Conservation (phyloP, 1,140 invertebrate species). For the Calycopis cecrops region DNA sequence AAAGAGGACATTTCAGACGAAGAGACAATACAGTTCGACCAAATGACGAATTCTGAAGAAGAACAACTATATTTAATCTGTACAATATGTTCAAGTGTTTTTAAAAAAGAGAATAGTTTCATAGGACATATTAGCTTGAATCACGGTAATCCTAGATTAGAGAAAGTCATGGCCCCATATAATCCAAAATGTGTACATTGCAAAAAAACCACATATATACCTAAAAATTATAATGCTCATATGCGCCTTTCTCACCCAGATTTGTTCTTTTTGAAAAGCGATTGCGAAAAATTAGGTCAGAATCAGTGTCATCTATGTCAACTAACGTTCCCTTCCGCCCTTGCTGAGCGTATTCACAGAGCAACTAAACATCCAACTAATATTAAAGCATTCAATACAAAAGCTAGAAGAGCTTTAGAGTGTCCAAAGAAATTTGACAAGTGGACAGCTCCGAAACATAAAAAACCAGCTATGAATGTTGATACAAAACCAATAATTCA, state of each 20-base stretch:
- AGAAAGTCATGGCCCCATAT: background rate
- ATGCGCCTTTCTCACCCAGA: constrained; percentile 3
- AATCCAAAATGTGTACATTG: background rate
- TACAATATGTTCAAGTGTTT: background rate
- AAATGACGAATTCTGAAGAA: no score
- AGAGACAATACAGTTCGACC: no score
- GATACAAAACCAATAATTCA: no score
- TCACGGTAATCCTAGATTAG: background rate
- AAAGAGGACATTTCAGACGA: constrained; percentile 9
- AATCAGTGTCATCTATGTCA: constrained; percentile 18
- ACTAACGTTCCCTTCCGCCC: constrained; percentile 19
- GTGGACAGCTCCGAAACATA: no score
- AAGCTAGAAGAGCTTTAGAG: background rate
- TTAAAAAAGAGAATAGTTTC: background rate
- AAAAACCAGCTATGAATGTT: no score
- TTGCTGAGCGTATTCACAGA: constrained; percentile 20
- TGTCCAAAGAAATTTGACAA: no score
- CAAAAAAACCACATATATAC: background rate
- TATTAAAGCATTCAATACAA: background rate
- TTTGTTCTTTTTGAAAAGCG: background rate
- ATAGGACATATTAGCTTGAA: background rate
- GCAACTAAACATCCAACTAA: constrained; percentile 15
- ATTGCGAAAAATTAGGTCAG: constrained; percentile 2
- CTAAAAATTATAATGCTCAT: constrained; percentile 16
- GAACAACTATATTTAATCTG: constrained; percentile 3